Evolutionary conservation across 2,797 vertebrate species (phyloP), one percentile per base, ranked within the genome.

Genomic region (Coranthus polyacanthus): DNA sequence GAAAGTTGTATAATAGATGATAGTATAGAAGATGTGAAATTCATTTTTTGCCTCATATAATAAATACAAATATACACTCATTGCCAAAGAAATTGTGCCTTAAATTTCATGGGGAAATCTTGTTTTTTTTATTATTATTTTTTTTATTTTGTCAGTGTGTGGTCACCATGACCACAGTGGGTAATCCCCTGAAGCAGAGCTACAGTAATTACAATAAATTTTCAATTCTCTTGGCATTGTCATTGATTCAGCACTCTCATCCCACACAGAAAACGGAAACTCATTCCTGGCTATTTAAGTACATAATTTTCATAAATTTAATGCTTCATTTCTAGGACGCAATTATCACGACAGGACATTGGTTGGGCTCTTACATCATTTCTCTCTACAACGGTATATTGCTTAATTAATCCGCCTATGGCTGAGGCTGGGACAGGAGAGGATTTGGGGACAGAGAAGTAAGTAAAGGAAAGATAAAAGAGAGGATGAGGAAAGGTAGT

Each of bases 361-460:
- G 51, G 39, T 50, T 51, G 22, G 47, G 36, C 12, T n/a, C 68
- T 49, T 37, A 41, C 39, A 69, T 72, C 7, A 29, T 73, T 59
- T 63, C 60, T 79, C 36, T 76, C 44, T 73, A 46, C 22, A 65
- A 68, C 34, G 49, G 58, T 46, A 63, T 58, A 74, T 41, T 68
- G 72, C 50, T 75, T 75, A 80, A 86, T 85, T 74, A 83, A 72
- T 72, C 61, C 47, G 72, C 34, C 24, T 21, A 68, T 67, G 47
- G 44, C n/a, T 56, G 29, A 26, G 38, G 32, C 15, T 8, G 42
- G 24, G 20, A 66, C 15, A 9, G 57, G 67, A 43, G 43, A 52
- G 24, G 54, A 34, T 58, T 44, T 12, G 0, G 16, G 26, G 38
- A 36, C 24, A 16, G 26, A 69, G 16, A 37, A 37, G 0, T 1